A percentile compares a stretch with the other conserved stretches of the same genome.
phyloP scores from a whole-genome alignment of 1,140 invertebrate species.

The Mya arenaria region DNA sequence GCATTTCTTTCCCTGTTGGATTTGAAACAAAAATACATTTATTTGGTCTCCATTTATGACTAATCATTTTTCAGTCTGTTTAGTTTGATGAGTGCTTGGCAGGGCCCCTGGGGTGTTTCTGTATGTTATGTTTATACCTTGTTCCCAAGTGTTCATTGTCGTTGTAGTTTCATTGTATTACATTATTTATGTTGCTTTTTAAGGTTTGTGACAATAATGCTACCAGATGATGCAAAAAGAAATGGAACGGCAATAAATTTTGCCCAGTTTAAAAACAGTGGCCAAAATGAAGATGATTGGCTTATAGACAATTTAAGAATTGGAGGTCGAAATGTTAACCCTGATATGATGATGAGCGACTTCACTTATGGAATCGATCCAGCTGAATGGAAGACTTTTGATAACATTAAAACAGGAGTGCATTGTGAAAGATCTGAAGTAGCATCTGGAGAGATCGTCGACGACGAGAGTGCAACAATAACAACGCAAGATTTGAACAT shows the following conservation, averaged over 20 bases:
- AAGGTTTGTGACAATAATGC: slow-evolving; percentile 76
- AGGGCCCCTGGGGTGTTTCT: too few relatives aligned
- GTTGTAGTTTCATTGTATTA: too few relatives aligned
- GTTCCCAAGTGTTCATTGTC: too few relatives aligned
- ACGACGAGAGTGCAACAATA: slow-evolving; percentile 62
- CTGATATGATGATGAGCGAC: slow-evolving; percentile 59
- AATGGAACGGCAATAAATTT: slow-evolving; percentile 79
- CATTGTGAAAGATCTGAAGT: slow-evolving; percentile 65
- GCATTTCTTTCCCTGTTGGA: too few relatives aligned
- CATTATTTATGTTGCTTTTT: slow-evolving; percentile 38
- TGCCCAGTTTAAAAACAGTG: slow-evolving; percentile 79
- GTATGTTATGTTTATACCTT: too few relatives aligned
- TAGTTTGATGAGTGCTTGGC: too few relatives aligned
- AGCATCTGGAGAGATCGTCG: slow-evolving; percentile 44
- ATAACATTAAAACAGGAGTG: slow-evolving; percentile 67
- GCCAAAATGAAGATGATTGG: slow-evolving; percentile 79
- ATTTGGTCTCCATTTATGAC: too few relatives aligned
- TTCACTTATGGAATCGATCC: slow-evolving; percentile 63
- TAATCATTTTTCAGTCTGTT: too few relatives aligned
- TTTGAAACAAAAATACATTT: too few relatives aligned
- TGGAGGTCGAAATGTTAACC: slow-evolving; percentile 76
- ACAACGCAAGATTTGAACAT: slow-evolving; percentile 74
- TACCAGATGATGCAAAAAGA: slow-evolving; percentile 75
- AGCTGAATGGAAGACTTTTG: slow-evolving; percentile 66
- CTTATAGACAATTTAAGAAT: slow-evolving; percentile 81